phyloP scores from a whole-genome alignment of 1,140 invertebrate species.

The Zelostemma sp. region DNA sequence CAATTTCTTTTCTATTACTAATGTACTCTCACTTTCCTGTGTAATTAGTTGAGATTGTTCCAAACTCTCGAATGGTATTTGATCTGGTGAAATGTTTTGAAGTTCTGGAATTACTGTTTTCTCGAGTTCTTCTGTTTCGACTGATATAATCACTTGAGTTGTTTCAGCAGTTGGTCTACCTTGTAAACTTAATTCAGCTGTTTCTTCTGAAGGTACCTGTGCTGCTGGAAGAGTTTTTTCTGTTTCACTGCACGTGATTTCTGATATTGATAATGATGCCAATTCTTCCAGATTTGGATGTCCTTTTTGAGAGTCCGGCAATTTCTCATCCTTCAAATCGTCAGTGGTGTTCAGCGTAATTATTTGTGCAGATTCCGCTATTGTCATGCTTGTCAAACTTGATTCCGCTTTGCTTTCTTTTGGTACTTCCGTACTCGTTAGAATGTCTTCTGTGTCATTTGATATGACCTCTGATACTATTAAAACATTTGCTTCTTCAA shows the following conservation, averaged over 20 bases:
- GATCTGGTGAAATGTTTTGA: constrained; percentile 45
- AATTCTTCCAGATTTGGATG: constrained; percentile 51
- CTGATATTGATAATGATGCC: constrained; percentile 51
- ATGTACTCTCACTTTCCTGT: constrained; percentile 56
- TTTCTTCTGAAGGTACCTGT: constrained; percentile 48
- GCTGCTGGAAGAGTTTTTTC: constrained; percentile 44
- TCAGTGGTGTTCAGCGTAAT: constrained; percentile 45
- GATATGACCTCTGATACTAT: constrained; percentile 53
- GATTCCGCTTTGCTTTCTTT: constrained; percentile 42
- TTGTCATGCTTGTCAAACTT: constrained; percentile 35
- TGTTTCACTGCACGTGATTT: constrained; percentile 51
- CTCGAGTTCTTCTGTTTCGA: constrained; percentile 43
- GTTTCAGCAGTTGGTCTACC: constrained; percentile 53
- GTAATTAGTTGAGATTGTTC: constrained; percentile 50
- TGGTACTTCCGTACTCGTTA: constrained; percentile 36
- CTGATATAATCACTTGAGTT: constrained; percentile 54
- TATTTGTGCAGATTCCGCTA: constrained; percentile 55
- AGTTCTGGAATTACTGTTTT: constrained; percentile 32
- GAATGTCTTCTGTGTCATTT: constrained; percentile 49
- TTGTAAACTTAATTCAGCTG: constrained; percentile 48
- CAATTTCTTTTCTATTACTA: constrained; percentile 39
- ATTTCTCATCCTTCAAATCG: constrained; percentile 34
- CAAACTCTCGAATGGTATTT: constrained; percentile 59
- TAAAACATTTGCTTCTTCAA: constrained; percentile 53
- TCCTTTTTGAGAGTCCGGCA: constrained; percentile 48